Base-by-base conservation (phyloP, 1,140 invertebrate genomes). In the Cydia pomonella region DNA sequence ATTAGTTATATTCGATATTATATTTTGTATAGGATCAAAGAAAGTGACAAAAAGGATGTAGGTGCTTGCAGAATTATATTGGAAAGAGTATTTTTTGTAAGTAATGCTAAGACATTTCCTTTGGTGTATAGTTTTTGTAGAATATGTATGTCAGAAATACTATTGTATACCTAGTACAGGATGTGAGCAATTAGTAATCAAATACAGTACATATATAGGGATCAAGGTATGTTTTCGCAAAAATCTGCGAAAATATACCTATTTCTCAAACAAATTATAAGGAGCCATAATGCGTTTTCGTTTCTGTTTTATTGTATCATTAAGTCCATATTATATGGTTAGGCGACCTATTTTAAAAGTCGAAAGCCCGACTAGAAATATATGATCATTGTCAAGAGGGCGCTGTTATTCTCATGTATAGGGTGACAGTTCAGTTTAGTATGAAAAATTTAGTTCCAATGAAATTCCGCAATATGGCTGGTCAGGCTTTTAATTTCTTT, bases 41-140 rank as follows among this genome's bases (percentile, higher is more conserved):
- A 38, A 21, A 69, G 9, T 33, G 27, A 59, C 29, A 69, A 69
- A n/a, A 69, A 18, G 29, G 27, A 64, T 13, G 64, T 69, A 69
- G 64, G 64, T 69, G 64, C 64, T 69, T 33, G 29, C 64, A 69
- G 64, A 41, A 33, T 64, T 27, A 64, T 64, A 69, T 29, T 13
- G 64, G 64, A 69, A 69, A 59, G 53, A 59, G 53, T 69, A 69
- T 69, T 69, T 69, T 69, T 69, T 69, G 27, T 69, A 69, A 33
- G 27, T 69, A 69, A 69, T 18, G 29, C 16, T 64, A 64, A 69
- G 64, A 33, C 18, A 38, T 69, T 47, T 69, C 33, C n/a, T 69
- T 69, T 69, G 64, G 18, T 69, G 33, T 69, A 18, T 59, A 59
- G 53, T 59, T 59, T 59, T 21, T 23, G 53, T 59, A 59, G 53